A percentile compares a stretch with the other conserved stretches of the same genome.
Conservation (phyloP, 2,797 vertebrate species). For the Peromyscus nudipes region DNA sequence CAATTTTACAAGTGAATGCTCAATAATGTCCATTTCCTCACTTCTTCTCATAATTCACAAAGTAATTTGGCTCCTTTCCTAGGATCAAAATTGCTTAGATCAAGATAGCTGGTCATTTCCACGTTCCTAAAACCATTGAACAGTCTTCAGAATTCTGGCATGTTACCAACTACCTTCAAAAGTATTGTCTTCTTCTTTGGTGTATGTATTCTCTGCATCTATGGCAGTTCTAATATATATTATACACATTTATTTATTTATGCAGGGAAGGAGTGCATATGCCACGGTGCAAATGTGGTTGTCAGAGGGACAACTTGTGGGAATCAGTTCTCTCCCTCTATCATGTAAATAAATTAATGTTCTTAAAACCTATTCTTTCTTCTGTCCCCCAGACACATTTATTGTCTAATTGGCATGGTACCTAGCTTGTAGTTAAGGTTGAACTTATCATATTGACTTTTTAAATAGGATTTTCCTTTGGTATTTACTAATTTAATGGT, state of each 20-base stretch:
- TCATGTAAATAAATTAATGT: not conserved
- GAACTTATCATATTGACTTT: not conserved
- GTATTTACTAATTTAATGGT: not conserved
- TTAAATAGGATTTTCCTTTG: conserved; percentile 15
- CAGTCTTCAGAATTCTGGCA: conserved; percentile 35
- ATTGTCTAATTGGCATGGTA: conserved; percentile 4
- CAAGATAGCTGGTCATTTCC: not conserved
- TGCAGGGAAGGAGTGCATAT: too few species aligned
- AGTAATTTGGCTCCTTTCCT: not conserved
- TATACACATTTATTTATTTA: not conserved
- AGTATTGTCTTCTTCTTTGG: not conserved
- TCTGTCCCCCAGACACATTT: not conserved
- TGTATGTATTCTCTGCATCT: not conserved
- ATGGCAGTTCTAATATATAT: not conserved
- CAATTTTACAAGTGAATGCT: conserved; percentile 47
- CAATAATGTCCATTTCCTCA: conserved; percentile 14
- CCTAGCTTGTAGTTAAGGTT: not conserved
- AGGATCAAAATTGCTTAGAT: not conserved
- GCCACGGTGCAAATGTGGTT: too few species aligned
- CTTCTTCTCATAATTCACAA: not conserved
- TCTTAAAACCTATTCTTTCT: conserved; percentile 18
- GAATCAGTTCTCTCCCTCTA: not conserved
- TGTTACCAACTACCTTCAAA: not conserved
- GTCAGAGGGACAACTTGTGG: not conserved
- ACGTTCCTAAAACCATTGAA: not conserved